Evolutionary conservation across 2,797 vertebrate species (phyloP).

Genomic region (Oophaga sylvatica): DNA sequence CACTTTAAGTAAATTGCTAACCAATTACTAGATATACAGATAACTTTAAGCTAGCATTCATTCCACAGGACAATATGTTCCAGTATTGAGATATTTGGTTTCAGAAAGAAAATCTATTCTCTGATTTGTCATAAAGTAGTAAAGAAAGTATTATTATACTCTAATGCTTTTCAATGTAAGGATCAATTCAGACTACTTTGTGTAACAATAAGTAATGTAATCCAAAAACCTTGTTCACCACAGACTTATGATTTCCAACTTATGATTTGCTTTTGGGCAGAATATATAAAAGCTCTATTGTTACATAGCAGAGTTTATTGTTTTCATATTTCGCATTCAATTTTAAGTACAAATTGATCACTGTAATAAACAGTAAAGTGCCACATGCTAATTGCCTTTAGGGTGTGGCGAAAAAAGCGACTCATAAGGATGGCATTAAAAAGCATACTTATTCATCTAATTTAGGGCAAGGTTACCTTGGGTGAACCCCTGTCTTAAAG

Average conservation of each 20-base stretch:
- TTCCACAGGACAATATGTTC: too few relatives aligned
- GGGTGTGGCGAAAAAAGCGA: background rate
- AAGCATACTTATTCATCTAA: too few relatives aligned
- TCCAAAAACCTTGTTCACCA: background rate
- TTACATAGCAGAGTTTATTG: background rate
- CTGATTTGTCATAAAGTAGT: background rate
- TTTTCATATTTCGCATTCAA: background rate
- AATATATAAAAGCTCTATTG: background rate
- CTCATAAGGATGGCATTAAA: background rate
- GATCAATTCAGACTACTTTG: background rate
- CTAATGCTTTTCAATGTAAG: background rate
- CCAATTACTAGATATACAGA: too few relatives aligned
- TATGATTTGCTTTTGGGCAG: background rate
- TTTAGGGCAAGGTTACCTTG: too few relatives aligned
- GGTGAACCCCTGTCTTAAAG: too few relatives aligned
- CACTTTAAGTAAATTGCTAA: too few relatives aligned
- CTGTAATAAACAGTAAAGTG: background rate
- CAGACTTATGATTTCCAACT: background rate
- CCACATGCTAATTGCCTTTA: background rate
- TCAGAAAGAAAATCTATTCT: too few relatives aligned
- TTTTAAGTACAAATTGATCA: background rate
- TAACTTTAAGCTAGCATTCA: too few relatives aligned
- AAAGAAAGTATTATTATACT: background rate
- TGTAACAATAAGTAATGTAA: background rate
- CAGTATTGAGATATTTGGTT: too few relatives aligned